These are phyloP conservation scores for Tachycineta bicolor DNA, from an alignment of 2,113 vertebrate genomes.

Conservation along the genomic window DNA sequence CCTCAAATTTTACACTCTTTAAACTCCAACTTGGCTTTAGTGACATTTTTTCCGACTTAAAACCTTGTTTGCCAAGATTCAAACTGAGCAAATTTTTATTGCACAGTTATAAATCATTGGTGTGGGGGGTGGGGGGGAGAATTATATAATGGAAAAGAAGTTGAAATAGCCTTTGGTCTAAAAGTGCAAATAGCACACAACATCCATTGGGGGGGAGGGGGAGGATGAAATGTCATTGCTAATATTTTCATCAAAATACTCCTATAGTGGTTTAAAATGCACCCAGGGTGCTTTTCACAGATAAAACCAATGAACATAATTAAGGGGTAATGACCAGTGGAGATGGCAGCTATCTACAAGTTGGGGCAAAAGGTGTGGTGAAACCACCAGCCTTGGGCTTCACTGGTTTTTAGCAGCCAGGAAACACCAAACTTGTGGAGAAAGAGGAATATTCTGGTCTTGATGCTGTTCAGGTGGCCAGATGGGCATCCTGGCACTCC, in stretches of 20 bases:
- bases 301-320: not conserved
- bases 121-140: not conserved
- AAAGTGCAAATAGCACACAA: conserved; percentile 26
- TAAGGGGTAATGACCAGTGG: not conserved
- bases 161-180: conserved; percentile 29
- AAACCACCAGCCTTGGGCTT: not conserved
- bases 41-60: not conserved
- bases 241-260: not conserved
- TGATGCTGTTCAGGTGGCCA: not conserved
- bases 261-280: conserved; percentile 19
- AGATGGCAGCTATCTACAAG: not conserved
- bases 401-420: not conserved
- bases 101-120: conserved; percentile 17
- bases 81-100: conserved; percentile 52
- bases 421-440: not conserved
- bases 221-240: not conserved
- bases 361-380: not conserved
- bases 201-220: not conserved
- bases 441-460: not conserved
- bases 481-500: not conserved
- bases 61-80: conserved; percentile 40
- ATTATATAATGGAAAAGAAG: conserved; percentile 66
- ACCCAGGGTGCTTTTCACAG: conserved; percentile 4
- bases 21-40: conserved; percentile 34
- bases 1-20: conserved; percentile 34